Conservation (phyloP, 2,888 invertebrate species). For the Tanaodytes sp. region DNA sequence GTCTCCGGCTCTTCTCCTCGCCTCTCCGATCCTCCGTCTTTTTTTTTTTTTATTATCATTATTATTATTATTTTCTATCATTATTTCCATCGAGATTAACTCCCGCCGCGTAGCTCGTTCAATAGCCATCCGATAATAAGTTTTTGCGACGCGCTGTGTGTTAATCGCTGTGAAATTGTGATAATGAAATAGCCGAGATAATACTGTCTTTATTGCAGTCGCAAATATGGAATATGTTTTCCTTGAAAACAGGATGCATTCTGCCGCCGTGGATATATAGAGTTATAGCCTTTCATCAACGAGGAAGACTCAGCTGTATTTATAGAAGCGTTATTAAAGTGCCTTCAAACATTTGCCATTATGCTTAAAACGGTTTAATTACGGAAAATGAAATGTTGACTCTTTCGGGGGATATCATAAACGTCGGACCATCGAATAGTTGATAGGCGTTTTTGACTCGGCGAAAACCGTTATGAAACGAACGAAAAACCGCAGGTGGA, state of each 20-base stretch:
- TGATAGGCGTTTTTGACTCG: conserved; percentile 28
- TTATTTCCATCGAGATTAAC: conserved; percentile 60
- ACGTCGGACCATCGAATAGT: conserved; percentile 43
- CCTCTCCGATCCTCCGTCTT: not conserved
- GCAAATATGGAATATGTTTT: conserved; percentile 50
- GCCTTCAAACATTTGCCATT: conserved; percentile 49
- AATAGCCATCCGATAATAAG: conserved; percentile 57
- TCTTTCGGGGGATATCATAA: conserved; percentile 36
- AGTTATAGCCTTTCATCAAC: no score
- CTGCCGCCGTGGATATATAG: conserved; percentile 41
- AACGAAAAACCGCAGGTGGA: no score
- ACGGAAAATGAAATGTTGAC: conserved; percentile 49
- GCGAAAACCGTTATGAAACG: no score
- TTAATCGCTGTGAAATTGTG: conserved; percentile 52
- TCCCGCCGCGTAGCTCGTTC: conserved; percentile 50
- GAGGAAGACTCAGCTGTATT: conserved; percentile 29
- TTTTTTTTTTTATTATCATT: conserved; percentile 5
- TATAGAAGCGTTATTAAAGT: conserved; percentile 53
- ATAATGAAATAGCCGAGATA: conserved; percentile 51
- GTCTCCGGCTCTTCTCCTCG: not conserved
- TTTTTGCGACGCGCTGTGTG: conserved; percentile 45
- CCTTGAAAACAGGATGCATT: conserved; percentile 52
- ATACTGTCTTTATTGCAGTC: conserved; percentile 52
- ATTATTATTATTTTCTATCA: conserved; percentile 45
- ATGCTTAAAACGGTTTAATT: conserved; percentile 51